These are phyloP conservation scores for Patagioenas fasciata DNA, from an alignment of 2,113 vertebrate species.

Conservation along the genomic window DNA sequence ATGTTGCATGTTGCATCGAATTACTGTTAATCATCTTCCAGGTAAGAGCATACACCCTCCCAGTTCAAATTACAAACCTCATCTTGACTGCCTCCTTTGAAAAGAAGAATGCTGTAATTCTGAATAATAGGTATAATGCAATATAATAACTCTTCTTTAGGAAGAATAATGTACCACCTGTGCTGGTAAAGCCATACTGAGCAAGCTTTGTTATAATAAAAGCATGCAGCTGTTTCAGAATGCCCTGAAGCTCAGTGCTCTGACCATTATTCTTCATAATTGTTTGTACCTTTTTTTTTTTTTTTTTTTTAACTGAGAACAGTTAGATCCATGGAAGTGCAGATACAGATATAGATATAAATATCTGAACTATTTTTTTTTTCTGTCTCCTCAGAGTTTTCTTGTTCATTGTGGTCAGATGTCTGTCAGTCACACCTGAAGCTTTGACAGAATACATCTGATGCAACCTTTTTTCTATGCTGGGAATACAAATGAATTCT, in stretches of 20 bases:
- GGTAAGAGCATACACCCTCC: neutral
- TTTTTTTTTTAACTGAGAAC: neutral
- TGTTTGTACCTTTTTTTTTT: neutral
- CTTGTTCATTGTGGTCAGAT: neutral
- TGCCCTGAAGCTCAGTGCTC: neutral
- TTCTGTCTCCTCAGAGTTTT: neutral
- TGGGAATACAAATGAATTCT: neutral
- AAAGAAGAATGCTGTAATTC: constrained; percentile 9
- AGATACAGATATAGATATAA: neutral
- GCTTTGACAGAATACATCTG: neutral
- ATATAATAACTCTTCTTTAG: neutral
- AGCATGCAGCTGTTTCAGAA: neutral
- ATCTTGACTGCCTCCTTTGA: neutral
- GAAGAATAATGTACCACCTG: constrained; percentile 35
- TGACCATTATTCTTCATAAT: neutral
- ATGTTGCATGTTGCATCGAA: neutral
- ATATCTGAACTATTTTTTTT: neutral
- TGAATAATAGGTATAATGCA: neutral
- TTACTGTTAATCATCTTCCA: constrained; percentile 17
- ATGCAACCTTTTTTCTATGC: neutral
- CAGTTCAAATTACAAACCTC: neutral
- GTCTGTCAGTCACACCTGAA: neutral
- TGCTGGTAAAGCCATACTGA: neutral
- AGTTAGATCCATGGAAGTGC: neutral
- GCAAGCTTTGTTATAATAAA: constrained; percentile 8